Conservation (phyloP, 2,888 invertebrate genomes). For the Drosophila falleni region DNA sequence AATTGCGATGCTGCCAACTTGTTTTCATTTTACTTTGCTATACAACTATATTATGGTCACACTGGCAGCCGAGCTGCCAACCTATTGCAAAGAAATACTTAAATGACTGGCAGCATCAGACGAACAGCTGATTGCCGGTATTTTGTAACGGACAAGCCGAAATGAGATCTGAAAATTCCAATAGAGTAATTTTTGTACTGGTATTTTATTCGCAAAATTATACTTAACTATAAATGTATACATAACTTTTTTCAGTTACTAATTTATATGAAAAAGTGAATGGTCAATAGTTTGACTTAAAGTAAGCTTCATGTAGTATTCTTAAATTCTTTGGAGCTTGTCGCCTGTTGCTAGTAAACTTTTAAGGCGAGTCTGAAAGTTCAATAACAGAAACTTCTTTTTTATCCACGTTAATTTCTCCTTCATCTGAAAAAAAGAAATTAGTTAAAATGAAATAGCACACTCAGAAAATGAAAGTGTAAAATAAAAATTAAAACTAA, state of each 20-base stretch:
- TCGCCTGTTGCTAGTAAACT: conserved; percentile 15
- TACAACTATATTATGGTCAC: conserved; percentile 11
- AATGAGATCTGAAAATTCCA: conserved; percentile 7
- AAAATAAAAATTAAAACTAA: conserved; percentile 15
- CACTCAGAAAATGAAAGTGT: conserved; percentile 35
- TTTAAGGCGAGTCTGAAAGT: conserved; percentile 59
- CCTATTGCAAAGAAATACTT: conserved; percentile 1
- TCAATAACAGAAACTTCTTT: conserved; percentile 70
- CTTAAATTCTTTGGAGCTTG: conserved; percentile 50
- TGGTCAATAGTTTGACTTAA: conserved; percentile 13
- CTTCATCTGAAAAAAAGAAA: conserved; percentile 53
- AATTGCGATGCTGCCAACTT: too few species aligned
- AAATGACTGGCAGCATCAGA: conserved; percentile 32
- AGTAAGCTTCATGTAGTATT: conserved; percentile 23
- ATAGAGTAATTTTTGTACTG: neutral
- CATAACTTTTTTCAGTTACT: conserved; percentile 16
- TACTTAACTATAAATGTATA: conserved; percentile 21
- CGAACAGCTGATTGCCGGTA: conserved; percentile 25
- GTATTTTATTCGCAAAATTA: conserved; percentile 31
- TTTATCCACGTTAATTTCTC: conserved; percentile 32
- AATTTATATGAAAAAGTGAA: conserved; percentile 21
- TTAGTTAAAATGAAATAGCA: conserved; percentile 31
- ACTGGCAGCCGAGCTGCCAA: conserved; percentile 36
- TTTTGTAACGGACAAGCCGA: conserved; percentile 9
- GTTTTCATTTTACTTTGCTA: too few species aligned